Evolutionary conservation across 1,140 invertebrate species (phyloP).

Genomic region (Zaprionus tsacasi): DNA sequence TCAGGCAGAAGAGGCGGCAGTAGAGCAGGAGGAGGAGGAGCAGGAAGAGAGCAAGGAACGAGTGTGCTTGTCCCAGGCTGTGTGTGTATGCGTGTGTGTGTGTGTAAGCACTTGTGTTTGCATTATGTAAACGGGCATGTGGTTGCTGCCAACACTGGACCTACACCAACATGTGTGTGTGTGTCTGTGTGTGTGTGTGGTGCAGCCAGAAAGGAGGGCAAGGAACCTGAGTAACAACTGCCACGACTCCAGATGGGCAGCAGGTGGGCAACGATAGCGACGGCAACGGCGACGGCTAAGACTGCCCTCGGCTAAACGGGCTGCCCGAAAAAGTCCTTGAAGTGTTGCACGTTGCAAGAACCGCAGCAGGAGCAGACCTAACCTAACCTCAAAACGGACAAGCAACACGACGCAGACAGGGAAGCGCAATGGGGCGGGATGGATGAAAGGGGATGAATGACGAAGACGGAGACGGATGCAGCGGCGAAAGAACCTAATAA

Average conservation of each 20-base stretch:
- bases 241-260: constrained; percentile 16
- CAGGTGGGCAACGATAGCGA: background rate
- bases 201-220: constrained; percentile 59
- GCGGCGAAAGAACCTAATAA: constrained; percentile 25
- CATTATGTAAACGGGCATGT: constrained; percentile 73
- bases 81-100: constrained; percentile 9
- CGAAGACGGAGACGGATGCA: background rate
- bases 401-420: background rate
- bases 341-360: background rate
- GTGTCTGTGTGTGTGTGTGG: constrained; percentile 17
- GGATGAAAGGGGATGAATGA: no score
- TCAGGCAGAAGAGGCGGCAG: background rate
- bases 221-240: constrained; percentile 44
- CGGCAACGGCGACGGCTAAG: background rate
- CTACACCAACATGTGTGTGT: constrained; percentile 55
- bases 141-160: constrained; percentile 52
- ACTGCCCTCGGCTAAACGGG: background rate
- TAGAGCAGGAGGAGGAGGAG: constrained; percentile 1
- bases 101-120: constrained; percentile 53
- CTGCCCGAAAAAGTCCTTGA: constrained; percentile 44
- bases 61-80: constrained; percentile 5
- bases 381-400: constrained; percentile 30
- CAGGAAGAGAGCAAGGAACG: constrained; percentile 7
- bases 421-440: no score
- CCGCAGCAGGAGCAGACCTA: constrained; percentile 19